A percentile compares a stretch with the other conserved stretches of the same genome.
Evolutionary conservation across 2,797 vertebrate genomes (phyloP).

Genomic region (Neoniphon sammara): DNA sequence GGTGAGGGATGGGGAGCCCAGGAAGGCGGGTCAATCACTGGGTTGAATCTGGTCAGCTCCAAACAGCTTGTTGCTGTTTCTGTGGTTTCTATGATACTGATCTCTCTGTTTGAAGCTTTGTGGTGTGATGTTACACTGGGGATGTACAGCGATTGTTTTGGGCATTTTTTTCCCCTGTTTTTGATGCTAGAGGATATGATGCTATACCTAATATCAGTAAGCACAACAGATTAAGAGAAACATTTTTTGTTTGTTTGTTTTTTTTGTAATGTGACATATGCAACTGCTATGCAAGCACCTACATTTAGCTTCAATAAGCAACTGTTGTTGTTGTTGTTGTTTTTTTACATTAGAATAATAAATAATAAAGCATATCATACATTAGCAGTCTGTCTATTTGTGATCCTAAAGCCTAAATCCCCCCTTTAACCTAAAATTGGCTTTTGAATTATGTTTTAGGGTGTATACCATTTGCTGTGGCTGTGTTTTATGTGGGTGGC

Average conservation of each 20-base stretch:
- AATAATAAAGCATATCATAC: conserved; percentile 44
- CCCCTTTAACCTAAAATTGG: conserved; percentile 51
- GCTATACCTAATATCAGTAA: conserved; percentile 36
- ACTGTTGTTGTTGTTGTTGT: too few species aligned
- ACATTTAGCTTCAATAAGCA: conserved; percentile 38
- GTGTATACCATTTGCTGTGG: conserved; percentile 37
- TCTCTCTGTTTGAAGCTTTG: conserved; percentile 3
- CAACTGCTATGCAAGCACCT: conserved; percentile 42
- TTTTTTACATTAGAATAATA: conserved; percentile 46
- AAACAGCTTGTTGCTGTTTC: conserved; percentile 46
- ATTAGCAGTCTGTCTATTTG: conserved; percentile 34
- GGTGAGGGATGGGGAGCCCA: conserved; percentile 56
- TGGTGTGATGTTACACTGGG: conserved; percentile 8
- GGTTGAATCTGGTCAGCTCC: conserved; percentile 26
- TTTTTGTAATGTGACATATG: conserved; percentile 28
- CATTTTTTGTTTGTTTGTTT: too few species aligned
- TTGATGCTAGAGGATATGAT: conserved; percentile 7
- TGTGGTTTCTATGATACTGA: conserved; percentile 3
- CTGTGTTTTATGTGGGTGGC: not conserved
- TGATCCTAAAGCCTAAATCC: too few species aligned
- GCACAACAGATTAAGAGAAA: not conserved
- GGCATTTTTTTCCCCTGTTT: conserved; percentile 24
- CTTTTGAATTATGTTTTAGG: conserved; percentile 34
- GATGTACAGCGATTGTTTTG: conserved; percentile 38
- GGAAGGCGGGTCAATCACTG: conserved; percentile 63